These are phyloP conservation scores for Tortricodes alternella DNA, from an alignment of 2,888 invertebrate genomes.

Conservation along the genomic window DNA sequence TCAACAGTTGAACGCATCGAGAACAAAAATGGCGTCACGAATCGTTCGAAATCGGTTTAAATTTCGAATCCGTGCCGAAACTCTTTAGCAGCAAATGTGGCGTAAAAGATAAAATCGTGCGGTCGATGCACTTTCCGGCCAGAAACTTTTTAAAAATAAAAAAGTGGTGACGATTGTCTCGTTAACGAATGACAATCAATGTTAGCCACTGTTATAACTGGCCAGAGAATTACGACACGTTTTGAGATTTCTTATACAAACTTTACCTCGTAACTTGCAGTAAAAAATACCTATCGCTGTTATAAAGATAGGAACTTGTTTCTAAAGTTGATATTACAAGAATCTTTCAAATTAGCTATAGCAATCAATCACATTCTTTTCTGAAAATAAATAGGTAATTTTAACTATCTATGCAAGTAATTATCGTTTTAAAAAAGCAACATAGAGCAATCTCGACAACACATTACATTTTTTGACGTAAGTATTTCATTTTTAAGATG, in stretches of 20 bases:
- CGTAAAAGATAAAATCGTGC: conserved; percentile 67
- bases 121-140: conserved; percentile 60
- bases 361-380: too few species aligned
- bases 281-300: background rate
- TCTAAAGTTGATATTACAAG: too few species aligned
- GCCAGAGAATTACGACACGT: conserved; percentile 13
- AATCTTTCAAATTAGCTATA: too few species aligned
- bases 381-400: too few species aligned
- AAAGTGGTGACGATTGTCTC: conserved; percentile 26
- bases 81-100: conserved; percentile 62
- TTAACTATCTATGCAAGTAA: too few species aligned
- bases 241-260: conserved; percentile 2
- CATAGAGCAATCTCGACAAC: too few species aligned
- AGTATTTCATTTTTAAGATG: too few species aligned
- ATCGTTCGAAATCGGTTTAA: conserved; percentile 62
- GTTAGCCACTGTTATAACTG: conserved; percentile 25
- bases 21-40: conserved; percentile 55
- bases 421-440: too few species aligned
- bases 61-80: conserved; percentile 65
- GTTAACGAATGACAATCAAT: conserved; percentile 27
- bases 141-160: conserved; percentile 13
- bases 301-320: background rate
- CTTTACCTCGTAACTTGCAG: background rate
- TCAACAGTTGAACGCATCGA: conserved; percentile 42
- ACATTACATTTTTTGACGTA: too few species aligned